Base-by-base conservation (phyloP, 1,140 invertebrate species). In the Danaus melanippus region DNA sequence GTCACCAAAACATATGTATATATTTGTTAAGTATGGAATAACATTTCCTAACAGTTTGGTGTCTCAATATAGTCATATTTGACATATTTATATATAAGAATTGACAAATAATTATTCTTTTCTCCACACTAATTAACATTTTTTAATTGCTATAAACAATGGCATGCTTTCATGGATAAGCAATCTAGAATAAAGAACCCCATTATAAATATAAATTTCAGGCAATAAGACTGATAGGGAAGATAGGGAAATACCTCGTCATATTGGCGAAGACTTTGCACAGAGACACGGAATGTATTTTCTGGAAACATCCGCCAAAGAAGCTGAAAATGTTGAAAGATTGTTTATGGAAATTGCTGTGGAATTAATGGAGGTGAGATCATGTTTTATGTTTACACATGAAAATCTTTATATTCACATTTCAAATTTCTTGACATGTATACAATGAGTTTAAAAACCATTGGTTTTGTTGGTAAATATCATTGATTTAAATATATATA, bases 261-360 rank as follows among this genome's bases (percentile, higher is more conserved):
- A 95, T 79, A 95, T 98, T 46, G 97, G 96, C n/a, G 95, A 97
- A 87, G 95, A 98, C 79, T 99, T 98, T 91, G 96, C 97, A 42
- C 93, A 96, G 77, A 90, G 94, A 65, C 95, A 98, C 82, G 95
- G 96, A 66, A 98, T 99, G 96, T 97, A 97, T 85, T 97, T 98
- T 86, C 92, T 99, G 77, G 98, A 99, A 90, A 99, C 98, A 17
- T 99, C 97, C 39, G 97, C 98, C 10, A 98, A 99, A 88, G 96
- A 98, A 87, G 96, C 97, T 39, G 96, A 97, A 69, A 99, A 99
- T 89, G 97, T 99, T 32, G 97, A 99, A 86, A 93, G 95, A 86
- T 88, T 98, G 51, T 98, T 98, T 87, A 94, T 96, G 90, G 96
- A 98, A 85, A 98, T 98, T 71, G 97, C 97, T 54, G 93, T 95